Evolutionary conservation across 2,888 invertebrate genomes (phyloP).

Genomic region (Heterodera filipjevi): DNA sequence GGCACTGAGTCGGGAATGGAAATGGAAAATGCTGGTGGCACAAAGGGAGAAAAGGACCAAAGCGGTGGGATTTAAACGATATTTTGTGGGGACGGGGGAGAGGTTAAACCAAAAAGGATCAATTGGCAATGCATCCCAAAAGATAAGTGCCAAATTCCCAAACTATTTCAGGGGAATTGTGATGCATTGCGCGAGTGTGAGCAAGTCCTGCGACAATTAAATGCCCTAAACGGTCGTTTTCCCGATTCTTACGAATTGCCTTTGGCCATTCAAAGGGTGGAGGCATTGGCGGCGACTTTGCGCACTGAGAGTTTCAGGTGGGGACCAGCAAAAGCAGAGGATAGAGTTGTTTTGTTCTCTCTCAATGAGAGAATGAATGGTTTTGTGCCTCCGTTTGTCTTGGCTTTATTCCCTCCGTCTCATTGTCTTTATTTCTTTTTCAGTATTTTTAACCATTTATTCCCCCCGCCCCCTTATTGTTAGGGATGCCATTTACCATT

Average conservation of each 20-base stretch:
- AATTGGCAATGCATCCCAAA: not conserved
- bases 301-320: constrained; percentile 56
- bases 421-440: too few relatives aligned
- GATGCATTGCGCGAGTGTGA: constrained; percentile 29
- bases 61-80: constrained; percentile 9
- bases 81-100: not conserved
- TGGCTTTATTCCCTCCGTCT: too few relatives aligned
- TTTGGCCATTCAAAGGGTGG: constrained; percentile 48
- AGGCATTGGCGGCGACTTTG: constrained; percentile 54
- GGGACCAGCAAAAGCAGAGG: not conserved
- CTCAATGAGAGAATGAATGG: not conserved
- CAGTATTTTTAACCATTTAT: too few relatives aligned
- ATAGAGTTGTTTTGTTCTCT: not conserved
- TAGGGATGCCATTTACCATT: too few relatives aligned
- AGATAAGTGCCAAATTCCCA: not conserved
- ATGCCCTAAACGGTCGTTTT: constrained; percentile 19
- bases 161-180: not conserved
- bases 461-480: too few relatives aligned
- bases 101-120: not conserved
- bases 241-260: constrained; percentile 49
- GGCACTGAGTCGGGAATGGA: constrained; percentile 55
- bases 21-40: constrained; percentile 52
- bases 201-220: constrained; percentile 10
- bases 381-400: too few relatives aligned
- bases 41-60: constrained; percentile 37